These are phyloP conservation scores for Drosophila kambysellisi DNA, from an alignment of 2,888 invertebrate species.

Conservation along the genomic window DNA sequence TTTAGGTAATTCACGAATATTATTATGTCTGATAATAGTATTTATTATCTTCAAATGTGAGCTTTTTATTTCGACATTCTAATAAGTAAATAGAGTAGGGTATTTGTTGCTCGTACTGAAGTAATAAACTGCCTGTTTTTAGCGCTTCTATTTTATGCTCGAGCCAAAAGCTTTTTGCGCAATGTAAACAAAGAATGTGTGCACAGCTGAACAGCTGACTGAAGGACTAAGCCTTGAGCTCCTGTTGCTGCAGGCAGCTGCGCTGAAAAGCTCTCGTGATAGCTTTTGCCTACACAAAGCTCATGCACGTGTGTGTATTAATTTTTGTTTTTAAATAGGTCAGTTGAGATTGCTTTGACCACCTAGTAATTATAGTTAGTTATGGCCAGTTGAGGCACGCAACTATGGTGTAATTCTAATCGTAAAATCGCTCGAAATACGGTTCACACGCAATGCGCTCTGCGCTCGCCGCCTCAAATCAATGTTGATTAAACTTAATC, in stretches of 20 bases:
- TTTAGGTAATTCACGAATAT: neutral
- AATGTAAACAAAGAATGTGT: slow-evolving; percentile 39
- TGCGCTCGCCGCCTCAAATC: slow-evolving; percentile 29
- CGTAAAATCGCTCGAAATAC: slow-evolving; percentile 11
- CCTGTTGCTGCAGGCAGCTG: slow-evolving; percentile 24
- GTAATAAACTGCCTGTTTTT: neutral
- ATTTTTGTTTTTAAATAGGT: slow-evolving; percentile 34
- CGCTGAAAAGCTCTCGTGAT: slow-evolving; percentile 2
- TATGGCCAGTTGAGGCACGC: slow-evolving; percentile 54
- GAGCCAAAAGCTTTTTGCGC: slow-evolving; percentile 23
- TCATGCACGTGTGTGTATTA: slow-evolving; percentile 15
- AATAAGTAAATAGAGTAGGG: neutral
- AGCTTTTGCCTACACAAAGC: slow-evolving; percentile 37
- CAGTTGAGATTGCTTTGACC: slow-evolving; percentile 29
- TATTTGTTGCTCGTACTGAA: neutral
- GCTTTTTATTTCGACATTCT: neutral
- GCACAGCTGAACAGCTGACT: slow-evolving; percentile 35
- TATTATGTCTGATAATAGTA: too few species aligned
- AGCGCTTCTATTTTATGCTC: slow-evolving; percentile 5
- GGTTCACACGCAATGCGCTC: slow-evolving; percentile 24
- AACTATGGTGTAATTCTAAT: slow-evolving; percentile 23
- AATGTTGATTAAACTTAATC: slow-evolving; percentile 49
- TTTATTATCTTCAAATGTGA: neutral
- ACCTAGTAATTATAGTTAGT: slow-evolving; percentile 57
- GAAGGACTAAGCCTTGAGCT: slow-evolving; percentile 16